These are phyloP conservation scores for Apotomis betuletana DNA, from an alignment of 2,888 invertebrate species.

Conservation along the genomic window DNA sequence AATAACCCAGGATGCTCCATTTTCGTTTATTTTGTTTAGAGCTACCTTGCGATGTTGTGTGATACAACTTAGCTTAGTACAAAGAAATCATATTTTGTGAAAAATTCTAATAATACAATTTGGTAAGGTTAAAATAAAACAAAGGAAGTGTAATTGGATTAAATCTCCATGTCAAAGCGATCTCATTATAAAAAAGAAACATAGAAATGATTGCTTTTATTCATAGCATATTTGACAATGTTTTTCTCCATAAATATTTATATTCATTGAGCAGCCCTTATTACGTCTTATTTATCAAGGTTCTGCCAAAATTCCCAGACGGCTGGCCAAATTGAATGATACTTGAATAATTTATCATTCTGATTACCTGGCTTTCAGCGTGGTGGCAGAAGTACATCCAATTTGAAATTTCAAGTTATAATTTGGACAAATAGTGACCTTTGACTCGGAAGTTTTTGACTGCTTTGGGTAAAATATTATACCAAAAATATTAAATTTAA, in stretches of 20 bases:
- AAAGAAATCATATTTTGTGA: no score
- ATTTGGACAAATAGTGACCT: constrained; percentile 1
- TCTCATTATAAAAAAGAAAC: neutral
- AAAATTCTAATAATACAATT: no score
- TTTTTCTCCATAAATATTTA: neutral
- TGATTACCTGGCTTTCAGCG: constrained; percentile 8
- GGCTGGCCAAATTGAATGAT: constrained; percentile 23
- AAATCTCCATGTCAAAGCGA: neutral
- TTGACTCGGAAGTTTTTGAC: neutral
- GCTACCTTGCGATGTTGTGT: no score
- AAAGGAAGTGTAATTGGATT: no score
- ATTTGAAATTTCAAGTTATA: constrained; percentile 7
- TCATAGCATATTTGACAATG: neutral
- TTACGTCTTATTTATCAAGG: constrained; percentile 23
- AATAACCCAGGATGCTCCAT: no score
- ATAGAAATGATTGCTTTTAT: neutral
- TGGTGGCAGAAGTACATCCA: constrained; percentile 8
- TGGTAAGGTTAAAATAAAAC: no score
- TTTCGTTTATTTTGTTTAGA: no score
- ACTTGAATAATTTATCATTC: constrained; percentile 26
- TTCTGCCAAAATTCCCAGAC: constrained; percentile 1
- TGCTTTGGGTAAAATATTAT: neutral
- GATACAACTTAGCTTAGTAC: no score
- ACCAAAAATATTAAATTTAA: no score
- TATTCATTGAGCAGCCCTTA: neutral